phyloP scores from a whole-genome alignment of 2,113 vertebrate species.

The Nibea albiflora region DNA sequence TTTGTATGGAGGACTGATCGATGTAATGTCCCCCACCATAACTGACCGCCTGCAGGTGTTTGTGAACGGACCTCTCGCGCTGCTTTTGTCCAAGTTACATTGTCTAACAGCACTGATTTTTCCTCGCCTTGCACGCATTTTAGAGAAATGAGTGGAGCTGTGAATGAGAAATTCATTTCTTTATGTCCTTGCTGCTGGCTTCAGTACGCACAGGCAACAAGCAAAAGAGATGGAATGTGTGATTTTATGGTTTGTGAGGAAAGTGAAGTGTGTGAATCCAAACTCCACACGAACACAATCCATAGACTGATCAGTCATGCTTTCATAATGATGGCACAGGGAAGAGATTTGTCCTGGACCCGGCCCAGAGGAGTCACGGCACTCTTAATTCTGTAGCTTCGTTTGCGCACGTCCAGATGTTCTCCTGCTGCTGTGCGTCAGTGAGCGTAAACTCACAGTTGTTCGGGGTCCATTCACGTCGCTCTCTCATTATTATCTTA shows the following conservation, averaged over 20 bases:
- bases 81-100: conserved; percentile 34
- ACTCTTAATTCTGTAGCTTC: background rate
- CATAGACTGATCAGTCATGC: background rate
- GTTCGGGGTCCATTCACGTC: background rate
- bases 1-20: background rate
- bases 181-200: background rate
- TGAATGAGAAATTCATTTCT: background rate
- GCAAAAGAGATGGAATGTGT: no score
- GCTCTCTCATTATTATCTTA: background rate
- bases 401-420: conserved; percentile 38
- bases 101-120: background rate
- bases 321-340: background rate
- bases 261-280: background rate
- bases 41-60: background rate
- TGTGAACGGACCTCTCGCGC: background rate
- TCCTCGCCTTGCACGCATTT: background rate
- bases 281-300: background rate
- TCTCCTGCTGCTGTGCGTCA: background rate
- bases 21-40: background rate
- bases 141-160: background rate
- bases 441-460: background rate
- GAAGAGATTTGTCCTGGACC: conserved; percentile 14
- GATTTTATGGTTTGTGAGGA: background rate
- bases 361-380: background rate
- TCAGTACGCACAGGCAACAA: background rate